phyloP scores from a whole-genome alignment of 2,113 vertebrate genomes.

The Grammomys dolichurus region DNA sequence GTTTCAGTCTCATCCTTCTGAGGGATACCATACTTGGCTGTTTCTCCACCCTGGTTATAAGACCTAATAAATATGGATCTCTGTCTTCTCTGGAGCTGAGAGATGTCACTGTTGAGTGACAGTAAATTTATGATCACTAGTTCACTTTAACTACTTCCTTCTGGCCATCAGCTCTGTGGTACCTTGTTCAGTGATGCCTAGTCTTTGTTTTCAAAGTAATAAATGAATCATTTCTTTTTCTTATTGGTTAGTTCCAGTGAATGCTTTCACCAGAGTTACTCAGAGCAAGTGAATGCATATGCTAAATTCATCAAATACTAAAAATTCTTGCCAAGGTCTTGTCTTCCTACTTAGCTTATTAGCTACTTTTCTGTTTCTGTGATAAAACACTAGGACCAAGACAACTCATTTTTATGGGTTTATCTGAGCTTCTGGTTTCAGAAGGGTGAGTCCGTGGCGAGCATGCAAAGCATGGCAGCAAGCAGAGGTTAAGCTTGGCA shows the following conservation, averaged over 20 bases:
- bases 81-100: background rate
- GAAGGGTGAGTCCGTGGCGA: background rate
- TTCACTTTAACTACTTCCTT: background rate
- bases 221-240: slow-evolving; percentile 45
- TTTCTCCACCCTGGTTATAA: background rate
- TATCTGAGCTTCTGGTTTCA: background rate
- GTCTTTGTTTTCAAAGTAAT: slow-evolving; percentile 30
- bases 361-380: background rate
- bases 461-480: background rate
- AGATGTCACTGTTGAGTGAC: background rate
- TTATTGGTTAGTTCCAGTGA: background rate
- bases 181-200: background rate
- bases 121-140: background rate
- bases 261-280: background rate
- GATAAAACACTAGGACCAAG: background rate
- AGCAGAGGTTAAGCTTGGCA: background rate
- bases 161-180: background rate
- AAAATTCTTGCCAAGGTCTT: rapidly evolving
- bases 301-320: background rate
- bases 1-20: background rate
- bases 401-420: background rate
- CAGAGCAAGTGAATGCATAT: background rate
- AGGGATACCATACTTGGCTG: background rate
- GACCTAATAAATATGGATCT: background rate
- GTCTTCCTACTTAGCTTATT: background rate